A percentile compares a stretch with the other conserved stretches of the same genome.
phyloP scores from a whole-genome alignment of 2,888 invertebrate species.

The Lepeophtheirus nordmannii region DNA sequence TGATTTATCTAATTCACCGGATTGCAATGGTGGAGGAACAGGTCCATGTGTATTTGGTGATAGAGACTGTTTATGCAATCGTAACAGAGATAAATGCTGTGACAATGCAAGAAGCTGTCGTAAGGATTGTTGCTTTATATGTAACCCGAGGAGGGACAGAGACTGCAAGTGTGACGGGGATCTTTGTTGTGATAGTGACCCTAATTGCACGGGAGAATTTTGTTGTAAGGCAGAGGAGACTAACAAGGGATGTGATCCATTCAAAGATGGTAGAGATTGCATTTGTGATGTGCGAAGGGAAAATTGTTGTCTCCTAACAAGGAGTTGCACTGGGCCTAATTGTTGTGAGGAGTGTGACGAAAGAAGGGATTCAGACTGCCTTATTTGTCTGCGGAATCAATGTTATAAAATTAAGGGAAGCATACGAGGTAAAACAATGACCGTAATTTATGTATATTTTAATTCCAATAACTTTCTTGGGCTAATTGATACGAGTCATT shows the following conservation, averaged over 20 bases:
- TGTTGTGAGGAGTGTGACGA: constrained; percentile 1
- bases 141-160: background rate
- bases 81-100: background rate
- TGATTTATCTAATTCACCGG: background rate
- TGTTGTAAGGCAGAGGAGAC: background rate
- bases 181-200: background rate
- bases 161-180: background rate
- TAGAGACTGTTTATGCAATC: background rate
- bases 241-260: background rate
- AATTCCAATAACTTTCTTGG: too few species aligned
- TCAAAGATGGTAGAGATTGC: constrained; percentile 1
- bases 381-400: background rate
- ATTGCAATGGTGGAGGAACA: background rate
- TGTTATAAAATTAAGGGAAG: background rate
- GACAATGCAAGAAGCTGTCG: background rate
- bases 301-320: background rate
- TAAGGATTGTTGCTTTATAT: background rate
- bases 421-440: background rate
- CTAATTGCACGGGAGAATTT: background rate
- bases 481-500: too few species aligned
- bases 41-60: background rate
- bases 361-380: background rate
- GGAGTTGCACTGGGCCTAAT: background rate
- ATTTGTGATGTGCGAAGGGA: background rate
- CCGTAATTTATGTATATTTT: too few species aligned